Base-by-base conservation (phyloP, 2,888 invertebrate species). In the Coelopa pilipes region DNA sequence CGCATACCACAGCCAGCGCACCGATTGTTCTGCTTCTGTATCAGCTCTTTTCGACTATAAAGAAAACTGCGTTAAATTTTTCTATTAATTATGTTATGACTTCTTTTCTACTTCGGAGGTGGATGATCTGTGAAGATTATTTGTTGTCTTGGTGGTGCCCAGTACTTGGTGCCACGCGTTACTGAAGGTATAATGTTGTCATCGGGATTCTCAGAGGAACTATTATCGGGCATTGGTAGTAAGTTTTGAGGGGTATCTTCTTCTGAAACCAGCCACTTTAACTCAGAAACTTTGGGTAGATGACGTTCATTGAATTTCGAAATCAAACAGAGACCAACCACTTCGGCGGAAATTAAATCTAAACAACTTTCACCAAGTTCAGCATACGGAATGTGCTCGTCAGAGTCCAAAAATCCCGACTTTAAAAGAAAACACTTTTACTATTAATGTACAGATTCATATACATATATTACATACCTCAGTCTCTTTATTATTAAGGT, bases 1-100 rank as follows among this genome's bases (percentile, higher is more conserved):
- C 91, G 91, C 90, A 93, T 93, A 0, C 95, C 94, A 87, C 96
- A 96, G 4, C 95, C 95, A 59, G 95, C 94, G 87, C 96, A 96
- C 46, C 93, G 89, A 82, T 92, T 92, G 81, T 93, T 92, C 86
- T 96, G 96, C 77, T 90, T 92, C 76, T 90, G 90, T 87, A 95
- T 90, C 50, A 92, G 82, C 71, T 88, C 88, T 81, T 90, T 90
- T 59, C 92, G 89, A 80, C 93, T 94, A 81, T 78, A 82, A 82
- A 66, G 1, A 68, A 68, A 45, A 13, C 17, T 53, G 47, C 47
- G 4, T 34, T 21, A 24, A 60, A 19, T 53, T 7, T 53, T 60
- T 24, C 21, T n/a, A 34, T 7, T 70, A 63, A 49, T 59, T 0
- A 59, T 60, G 7, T 24, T 46, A 46, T 34, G 4, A 24, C 5